Evolutionary conservation across 2,797 vertebrate species (phyloP), one percentile per base, ranked within the genome.

Genomic region (Poecilia gillii): DNA sequence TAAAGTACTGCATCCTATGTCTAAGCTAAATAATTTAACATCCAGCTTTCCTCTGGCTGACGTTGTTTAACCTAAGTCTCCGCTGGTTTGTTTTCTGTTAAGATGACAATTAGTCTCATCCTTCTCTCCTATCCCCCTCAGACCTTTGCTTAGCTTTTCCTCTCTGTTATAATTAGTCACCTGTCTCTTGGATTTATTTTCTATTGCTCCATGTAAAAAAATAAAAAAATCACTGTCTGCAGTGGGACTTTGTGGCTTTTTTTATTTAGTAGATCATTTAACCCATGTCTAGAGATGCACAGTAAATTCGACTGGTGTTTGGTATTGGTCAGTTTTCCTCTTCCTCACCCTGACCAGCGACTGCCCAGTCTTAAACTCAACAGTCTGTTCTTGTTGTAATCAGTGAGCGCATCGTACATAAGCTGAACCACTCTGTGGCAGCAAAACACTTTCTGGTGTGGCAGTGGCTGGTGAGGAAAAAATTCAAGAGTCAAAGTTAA

Each of bases 21-120:
- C 73, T 13, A 8, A 36, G 73, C 75, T 85, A 66, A 80, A 83
- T 91, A 87, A 92, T 84, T 89, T 59, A 88, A 88, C 55, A 71
- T 78, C 59, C 81, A 77, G 85, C 83, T 43, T 74, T 80, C 85
- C 81, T 76, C 45, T 76, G 59, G 80, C 53, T 45, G 49, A 20
- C 46, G 66, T 72, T 80, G 71, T 87, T 91, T 80, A 77, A 81
- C 82, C 78, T 71, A 0, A 3, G 78, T 80, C 74, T 85, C 80
- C 72, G 75, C 62, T 1, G 81, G 75, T 83, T 74, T 80, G 59
- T 66, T 80, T 74, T 55, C 75, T 80, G 72, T 64, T 72, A 28
- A 18, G 2, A 12, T 13, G 75, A 77, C 33, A 11, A 85, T 88
- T 73, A 74, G 70, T 64, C 82, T 86, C 80, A 71, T 72, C 81